phyloP scores from a whole-genome alignment of 1,140 invertebrate species.

The Zophobas morio region DNA sequence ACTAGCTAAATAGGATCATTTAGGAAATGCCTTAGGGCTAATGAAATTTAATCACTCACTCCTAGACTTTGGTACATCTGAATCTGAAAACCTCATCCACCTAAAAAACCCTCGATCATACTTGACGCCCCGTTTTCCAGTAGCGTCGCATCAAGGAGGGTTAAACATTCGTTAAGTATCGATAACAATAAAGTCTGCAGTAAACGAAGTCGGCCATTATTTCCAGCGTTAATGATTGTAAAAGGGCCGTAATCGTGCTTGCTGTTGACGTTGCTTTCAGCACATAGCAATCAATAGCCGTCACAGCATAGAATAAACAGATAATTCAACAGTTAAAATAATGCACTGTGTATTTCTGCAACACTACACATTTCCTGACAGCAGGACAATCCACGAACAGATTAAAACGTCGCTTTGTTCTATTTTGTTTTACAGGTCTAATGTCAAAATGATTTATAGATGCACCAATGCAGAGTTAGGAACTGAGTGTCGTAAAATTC shows the following conservation, averaged over 20 bases:
- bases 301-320: constrained; percentile 14
- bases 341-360: neutral
- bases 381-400: neutral
- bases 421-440: neutral
- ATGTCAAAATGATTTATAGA: constrained; percentile 26
- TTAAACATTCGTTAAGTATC: constrained; percentile 11
- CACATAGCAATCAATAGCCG: constrained; percentile 13
- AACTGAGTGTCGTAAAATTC: neutral
- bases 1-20: constrained; percentile 19
- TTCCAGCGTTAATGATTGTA: constrained; percentile 31
- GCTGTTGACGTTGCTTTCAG: constrained; percentile 15
- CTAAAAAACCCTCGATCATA: too few relatives aligned
- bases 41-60: constrained; percentile 27
- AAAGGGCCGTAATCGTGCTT: constrained; percentile 22
- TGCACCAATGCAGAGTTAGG: too few relatives aligned
- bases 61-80: neutral
- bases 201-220: constrained; percentile 20
- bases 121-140: neutral
- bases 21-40: constrained; percentile 20
- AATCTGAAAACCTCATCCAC: too few relatives aligned
- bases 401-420: constrained; percentile 5
- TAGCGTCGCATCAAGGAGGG: neutral
- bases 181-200: constrained; percentile 31
- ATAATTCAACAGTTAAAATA: constrained; percentile 27
- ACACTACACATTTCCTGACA: too few relatives aligned